Conservation (phyloP, 2,888 invertebrate genomes). For the Caenorhabditis sp. region DNA sequence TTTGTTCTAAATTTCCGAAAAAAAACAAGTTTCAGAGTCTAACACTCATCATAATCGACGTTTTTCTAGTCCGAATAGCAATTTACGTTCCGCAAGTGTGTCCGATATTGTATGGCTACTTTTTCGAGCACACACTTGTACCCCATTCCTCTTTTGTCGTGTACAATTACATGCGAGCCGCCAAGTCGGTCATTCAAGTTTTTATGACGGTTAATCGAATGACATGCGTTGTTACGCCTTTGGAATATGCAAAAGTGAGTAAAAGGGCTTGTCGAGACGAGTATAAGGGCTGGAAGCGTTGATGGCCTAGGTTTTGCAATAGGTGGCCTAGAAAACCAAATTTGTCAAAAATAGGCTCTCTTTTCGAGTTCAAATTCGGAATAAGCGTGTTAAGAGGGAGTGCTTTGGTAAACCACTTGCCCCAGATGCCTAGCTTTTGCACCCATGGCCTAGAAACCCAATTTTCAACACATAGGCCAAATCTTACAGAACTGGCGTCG, state of each 20-base stretch:
- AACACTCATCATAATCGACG: slow-evolving; percentile 30
- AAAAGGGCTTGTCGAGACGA: too few relatives aligned
- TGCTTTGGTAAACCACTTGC: too few relatives aligned
- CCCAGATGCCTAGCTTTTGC: too few relatives aligned
- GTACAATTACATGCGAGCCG: slow-evolving; percentile 40
- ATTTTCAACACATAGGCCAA: neutral
- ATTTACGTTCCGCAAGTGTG: slow-evolving; percentile 48
- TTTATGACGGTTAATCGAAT: slow-evolving; percentile 34
- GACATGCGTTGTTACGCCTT: slow-evolving; percentile 39
- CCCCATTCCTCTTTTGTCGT: slow-evolving; percentile 12
- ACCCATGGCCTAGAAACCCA: too few relatives aligned
- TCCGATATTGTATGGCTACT: slow-evolving; percentile 10
- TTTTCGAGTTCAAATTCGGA: too few relatives aligned
- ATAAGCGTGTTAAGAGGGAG: too few relatives aligned
- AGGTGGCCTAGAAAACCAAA: too few relatives aligned
- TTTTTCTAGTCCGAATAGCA: slow-evolving; percentile 17
- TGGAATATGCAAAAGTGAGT: neutral
- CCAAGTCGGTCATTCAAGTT: slow-evolving; percentile 37
- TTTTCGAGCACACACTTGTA: neutral
- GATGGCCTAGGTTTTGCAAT: too few relatives aligned
- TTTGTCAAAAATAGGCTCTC: too few relatives aligned
- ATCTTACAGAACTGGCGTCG: slow-evolving; percentile 39
- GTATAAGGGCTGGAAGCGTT: neutral
- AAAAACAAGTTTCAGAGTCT: slow-evolving; percentile 24
- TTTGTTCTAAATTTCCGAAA: too few relatives aligned